Base-by-base conservation (phyloP, 2,113 vertebrate species). In the Ovibos moschatus region DNA sequence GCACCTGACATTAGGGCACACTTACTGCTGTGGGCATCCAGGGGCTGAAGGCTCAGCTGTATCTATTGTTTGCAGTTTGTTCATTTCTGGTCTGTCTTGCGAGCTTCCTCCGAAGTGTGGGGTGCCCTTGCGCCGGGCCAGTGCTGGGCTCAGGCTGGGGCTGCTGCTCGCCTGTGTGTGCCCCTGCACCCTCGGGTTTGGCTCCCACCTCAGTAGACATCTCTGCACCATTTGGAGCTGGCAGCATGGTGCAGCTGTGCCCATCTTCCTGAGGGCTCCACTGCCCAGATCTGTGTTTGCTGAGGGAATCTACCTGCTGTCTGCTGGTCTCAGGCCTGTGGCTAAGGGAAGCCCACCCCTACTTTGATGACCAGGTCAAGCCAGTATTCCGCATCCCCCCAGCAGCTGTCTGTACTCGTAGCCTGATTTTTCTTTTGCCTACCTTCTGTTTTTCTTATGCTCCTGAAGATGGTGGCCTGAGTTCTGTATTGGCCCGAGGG, bases 211-310 rank as follows among this genome's bases (percentile, higher is more conserved):
- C 23, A 23, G 67, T n/a, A 57, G 84, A 78, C 67, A 40, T 79
- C 51, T 57, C 91, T 97, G 98, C 87, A 89, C 64, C 50, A 79
- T 83, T 78, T n/a, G 45, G 84, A 92, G 76, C 89, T 16, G 50
- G 30, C 53, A 1, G 23, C 2, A 1, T 50, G 62, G 76, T 55
- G 62, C 2, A 4, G 87, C 67, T 17, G 8, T 91, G 25, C 28
- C 53, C 5, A 11, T 43, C 58, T 43, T 27, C 27, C 23, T n/a
- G 47, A 79, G 28, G 82, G 78, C 50, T 90, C 0, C 3, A 27
- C 55, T 51, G 47, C 87, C 57, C 27, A 87, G 76, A 13, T 57
- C 33, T 25, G 50, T 92, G 79, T 51, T 64, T 84, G 11, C 51
- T 36, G 21, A 50, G 85, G 74, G 33, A 1, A 15, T 17, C 74